phyloP scores from a whole-genome alignment of 2,888 invertebrate species.

The Agonum fuliginosum region DNA sequence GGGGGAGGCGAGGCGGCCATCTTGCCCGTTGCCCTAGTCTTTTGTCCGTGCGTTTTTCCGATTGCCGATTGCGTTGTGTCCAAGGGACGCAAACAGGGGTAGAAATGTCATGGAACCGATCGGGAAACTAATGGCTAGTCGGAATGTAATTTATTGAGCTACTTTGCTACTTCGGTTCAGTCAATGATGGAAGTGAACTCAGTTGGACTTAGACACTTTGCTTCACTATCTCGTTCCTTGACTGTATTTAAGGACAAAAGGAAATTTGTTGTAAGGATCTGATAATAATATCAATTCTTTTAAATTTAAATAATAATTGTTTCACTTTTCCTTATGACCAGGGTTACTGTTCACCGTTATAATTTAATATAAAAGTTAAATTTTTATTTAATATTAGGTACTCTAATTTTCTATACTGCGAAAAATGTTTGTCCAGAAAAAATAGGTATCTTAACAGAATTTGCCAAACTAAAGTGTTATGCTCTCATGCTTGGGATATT shows the following conservation, averaged over 20 bases:
- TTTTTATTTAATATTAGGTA: too few relatives aligned
- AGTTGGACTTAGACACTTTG: not conserved
- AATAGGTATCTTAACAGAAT: too few relatives aligned
- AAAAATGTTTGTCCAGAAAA: too few relatives aligned
- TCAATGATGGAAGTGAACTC: slow-evolving; percentile 66
- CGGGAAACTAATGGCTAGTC: slow-evolving; percentile 71
- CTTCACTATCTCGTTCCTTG: not conserved
- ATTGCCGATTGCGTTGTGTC: slow-evolving; percentile 35
- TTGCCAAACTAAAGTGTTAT: too few relatives aligned
- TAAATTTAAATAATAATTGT: too few relatives aligned
- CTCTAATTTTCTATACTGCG: too few relatives aligned
- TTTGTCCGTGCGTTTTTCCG: slow-evolving; percentile 59
- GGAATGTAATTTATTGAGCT: slow-evolving; percentile 71
- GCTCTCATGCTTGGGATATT: too few relatives aligned
- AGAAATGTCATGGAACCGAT: slow-evolving; percentile 65
- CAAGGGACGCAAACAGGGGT: not conserved
- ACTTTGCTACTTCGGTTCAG: slow-evolving; percentile 69
- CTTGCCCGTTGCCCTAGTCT: slow-evolving; percentile 63
- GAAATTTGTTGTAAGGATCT: too few relatives aligned
- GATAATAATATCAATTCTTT: not conserved
- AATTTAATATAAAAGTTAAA: too few relatives aligned
- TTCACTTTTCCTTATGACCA: too few relatives aligned
- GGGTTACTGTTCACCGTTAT: too few relatives aligned
- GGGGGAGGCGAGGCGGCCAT: slow-evolving; percentile 67
- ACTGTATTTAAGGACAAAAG: too few relatives aligned